Base-by-base conservation (phyloP, 2,888 invertebrate genomes). In the Biston betularia region DNA sequence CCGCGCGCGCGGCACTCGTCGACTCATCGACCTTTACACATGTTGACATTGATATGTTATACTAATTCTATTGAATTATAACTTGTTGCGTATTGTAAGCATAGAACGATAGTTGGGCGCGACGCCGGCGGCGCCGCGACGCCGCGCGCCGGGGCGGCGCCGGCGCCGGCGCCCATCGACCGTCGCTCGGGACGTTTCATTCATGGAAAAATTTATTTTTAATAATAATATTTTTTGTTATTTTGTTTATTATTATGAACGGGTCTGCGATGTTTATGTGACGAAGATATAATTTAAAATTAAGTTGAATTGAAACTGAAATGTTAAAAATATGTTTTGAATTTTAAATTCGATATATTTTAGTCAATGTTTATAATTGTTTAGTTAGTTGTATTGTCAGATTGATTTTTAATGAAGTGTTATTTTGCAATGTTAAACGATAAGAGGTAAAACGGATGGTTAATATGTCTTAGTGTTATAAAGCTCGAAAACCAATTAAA, bases 41-140 rank as follows among this genome's bases (percentile, higher is more conserved):
- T 90, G 93, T 93, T 92, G 92, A 92, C 89, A 91, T 92, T 92
- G 92, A 92, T 91, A 92, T 92, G 92, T 93, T 92, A 92, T 90
- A 90, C 91, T 92, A 92, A 93, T 93, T 93, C 91, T 92, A 93
- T 92, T 92, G 90, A 92, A 92, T 92, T 92, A 87, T 90, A 84
- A 89, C 90, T 93, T 92, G 93, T 92, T 92, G 92, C 90, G 89
- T 92, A 90, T 90, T 90, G 88, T 92, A 92, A 89, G 90, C 89
- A 78, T 81, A 80, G 83, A 79, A 77, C 75, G 79, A 74, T 15
- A 33, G 45, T 34, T 12, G 56, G 57, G 44, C 52, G 53, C 68
- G 61, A 48, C 48, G 58, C 62, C 65, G 48, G 62, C 48, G 52
- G 52, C 57, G 10, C 24, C 24, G 44, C 5, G 24, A 24, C 24